Conservation (phyloP, 1,140 invertebrate genomes). For the Scaptomyza pallida region DNA sequence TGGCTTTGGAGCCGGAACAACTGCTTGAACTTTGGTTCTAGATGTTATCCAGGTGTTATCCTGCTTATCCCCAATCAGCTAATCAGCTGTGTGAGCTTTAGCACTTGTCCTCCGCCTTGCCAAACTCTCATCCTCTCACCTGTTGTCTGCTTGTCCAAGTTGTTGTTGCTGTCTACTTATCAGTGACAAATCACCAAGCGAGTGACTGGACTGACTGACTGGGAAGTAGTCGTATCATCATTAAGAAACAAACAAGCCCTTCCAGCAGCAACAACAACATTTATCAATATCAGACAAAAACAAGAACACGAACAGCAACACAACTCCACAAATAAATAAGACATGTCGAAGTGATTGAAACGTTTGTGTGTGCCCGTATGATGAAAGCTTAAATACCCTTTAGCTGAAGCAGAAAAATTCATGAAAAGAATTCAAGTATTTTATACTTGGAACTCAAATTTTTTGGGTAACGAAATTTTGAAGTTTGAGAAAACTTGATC, state of each 20-base stretch:
- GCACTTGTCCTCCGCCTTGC: constrained; percentile 5
- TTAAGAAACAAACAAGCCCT: constrained; percentile 59
- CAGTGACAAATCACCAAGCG: constrained; percentile 69
- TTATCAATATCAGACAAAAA: constrained; percentile 62
- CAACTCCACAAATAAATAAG: constrained; percentile 18
- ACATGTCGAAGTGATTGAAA: not conserved
- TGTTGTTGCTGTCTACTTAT: constrained; percentile 44
- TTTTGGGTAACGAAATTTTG: too few species aligned
- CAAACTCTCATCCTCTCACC: constrained; percentile 28
- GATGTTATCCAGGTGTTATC: constrained; percentile 23
- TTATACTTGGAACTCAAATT: too few species aligned
- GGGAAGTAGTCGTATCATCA: constrained; percentile 78
- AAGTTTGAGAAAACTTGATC: too few species aligned
- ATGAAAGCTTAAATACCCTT: not conserved
- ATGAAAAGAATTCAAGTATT: too few species aligned
- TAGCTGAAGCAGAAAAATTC: not conserved
- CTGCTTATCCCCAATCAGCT: constrained; percentile 35
- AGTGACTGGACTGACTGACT: constrained; percentile 63
- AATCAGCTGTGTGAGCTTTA: constrained; percentile 15
- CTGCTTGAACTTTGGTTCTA: not conserved
- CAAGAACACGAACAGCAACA: constrained; percentile 19
- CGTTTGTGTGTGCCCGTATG: not conserved
- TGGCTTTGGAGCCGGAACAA: not conserved
- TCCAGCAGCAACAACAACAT: constrained; percentile 51
- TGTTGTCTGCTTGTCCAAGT: constrained; percentile 39